phyloP scores from a whole-genome alignment of 2,797 vertebrate genomes.

The Holocentrus rufus region DNA sequence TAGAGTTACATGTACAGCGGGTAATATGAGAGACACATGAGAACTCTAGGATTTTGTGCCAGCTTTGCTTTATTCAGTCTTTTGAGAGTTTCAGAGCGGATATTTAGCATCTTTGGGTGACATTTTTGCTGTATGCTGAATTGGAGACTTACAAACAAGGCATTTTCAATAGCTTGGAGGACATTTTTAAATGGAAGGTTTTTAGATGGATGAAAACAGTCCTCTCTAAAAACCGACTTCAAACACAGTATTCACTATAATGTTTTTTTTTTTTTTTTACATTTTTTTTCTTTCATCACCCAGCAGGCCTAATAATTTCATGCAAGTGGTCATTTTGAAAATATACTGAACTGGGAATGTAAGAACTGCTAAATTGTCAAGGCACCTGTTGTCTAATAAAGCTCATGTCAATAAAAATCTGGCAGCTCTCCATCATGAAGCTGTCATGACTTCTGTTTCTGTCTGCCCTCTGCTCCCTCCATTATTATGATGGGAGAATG shows the following conservation, averaged over 20 bases:
- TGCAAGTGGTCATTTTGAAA: neutral
- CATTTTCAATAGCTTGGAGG: constrained; percentile 7
- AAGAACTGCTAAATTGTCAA: neutral
- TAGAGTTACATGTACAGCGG: constrained; percentile 41
- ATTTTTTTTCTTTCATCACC: neutral
- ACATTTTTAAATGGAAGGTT: neutral
- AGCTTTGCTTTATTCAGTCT: constrained; percentile 39
- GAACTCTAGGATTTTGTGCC: constrained; percentile 37
- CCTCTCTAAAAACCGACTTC: neutral
- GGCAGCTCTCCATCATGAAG: constrained; percentile 16
- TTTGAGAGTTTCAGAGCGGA: constrained; percentile 10
- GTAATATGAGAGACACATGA: constrained; percentile 44
- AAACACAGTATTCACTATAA: neutral
- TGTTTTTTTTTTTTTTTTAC: neutral
- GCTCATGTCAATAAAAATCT: constrained; percentile 6
- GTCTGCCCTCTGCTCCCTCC: neutral
- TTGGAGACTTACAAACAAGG: neutral
- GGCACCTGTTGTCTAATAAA: constrained; percentile 8
- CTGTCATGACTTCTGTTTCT: constrained; percentile 13
- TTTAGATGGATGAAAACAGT: neutral
- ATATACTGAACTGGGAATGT: neutral
- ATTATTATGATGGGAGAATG: neutral
- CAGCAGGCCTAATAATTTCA: neutral
- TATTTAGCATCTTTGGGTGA: constrained; percentile 35
- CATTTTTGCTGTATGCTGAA: constrained; percentile 26